Evolutionary conservation across 2,113 vertebrate genomes (phyloP).

Genomic region (Malurus alboscapulatus): DNA sequence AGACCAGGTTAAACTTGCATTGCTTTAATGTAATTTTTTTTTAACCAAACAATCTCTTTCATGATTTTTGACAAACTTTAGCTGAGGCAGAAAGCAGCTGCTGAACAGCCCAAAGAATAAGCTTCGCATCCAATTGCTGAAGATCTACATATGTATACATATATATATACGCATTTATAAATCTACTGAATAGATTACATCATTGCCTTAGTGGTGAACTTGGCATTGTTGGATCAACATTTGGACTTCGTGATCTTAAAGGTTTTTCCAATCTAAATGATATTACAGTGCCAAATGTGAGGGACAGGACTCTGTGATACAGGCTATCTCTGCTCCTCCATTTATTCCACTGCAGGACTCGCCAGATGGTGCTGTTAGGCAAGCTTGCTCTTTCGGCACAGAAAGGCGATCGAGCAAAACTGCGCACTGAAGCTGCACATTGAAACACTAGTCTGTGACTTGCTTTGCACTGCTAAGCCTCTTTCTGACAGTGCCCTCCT

Average conservation of each 20-base stretch:
- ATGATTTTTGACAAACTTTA: neutral
- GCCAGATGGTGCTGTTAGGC: conserved; percentile 9
- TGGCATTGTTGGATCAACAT: neutral
- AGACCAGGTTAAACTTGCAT: neutral
- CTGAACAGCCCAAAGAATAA: neutral
- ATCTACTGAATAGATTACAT: neutral
- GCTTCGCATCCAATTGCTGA: neutral
- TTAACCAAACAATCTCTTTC: neutral
- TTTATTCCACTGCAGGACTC: neutral
- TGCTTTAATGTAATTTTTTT: neutral
- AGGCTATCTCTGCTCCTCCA: neutral
- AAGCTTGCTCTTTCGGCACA: neutral
- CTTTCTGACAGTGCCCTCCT: neutral
- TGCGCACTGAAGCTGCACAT: neutral
- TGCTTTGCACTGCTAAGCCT: neutral
- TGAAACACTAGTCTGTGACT: neutral
- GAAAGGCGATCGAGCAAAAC: neutral
- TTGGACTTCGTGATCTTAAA: neutral
- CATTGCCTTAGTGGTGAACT: neutral
- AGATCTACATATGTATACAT: neutral
- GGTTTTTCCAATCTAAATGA: neutral
- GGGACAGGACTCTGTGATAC: neutral
- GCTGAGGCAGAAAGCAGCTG: neutral
- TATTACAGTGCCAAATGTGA: neutral
- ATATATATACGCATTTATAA: neutral